These are phyloP conservation scores for Pantherophis vulpinus DNA, from an alignment of 2,797 vertebrate species.

Conservation along the genomic window DNA sequence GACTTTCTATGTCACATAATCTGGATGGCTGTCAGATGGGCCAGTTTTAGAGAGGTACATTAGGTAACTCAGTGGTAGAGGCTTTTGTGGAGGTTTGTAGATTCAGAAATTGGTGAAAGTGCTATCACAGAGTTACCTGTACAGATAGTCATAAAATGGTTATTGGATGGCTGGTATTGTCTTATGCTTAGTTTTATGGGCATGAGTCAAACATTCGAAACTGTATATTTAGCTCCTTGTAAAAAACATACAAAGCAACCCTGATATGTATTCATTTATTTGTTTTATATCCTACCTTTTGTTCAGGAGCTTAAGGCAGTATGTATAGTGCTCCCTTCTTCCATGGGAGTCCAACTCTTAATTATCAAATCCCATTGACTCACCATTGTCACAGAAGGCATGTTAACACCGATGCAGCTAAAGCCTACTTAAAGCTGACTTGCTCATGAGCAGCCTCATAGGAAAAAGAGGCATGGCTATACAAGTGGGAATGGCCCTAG, in stretches of 20 bases:
- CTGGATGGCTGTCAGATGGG: not conserved
- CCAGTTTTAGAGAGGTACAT: not conserved
- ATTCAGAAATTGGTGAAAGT: not conserved
- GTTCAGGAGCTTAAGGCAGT: not conserved
- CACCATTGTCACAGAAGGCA: not conserved
- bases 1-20: not conserved
- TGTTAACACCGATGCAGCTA: not conserved
- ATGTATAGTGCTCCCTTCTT: not conserved
- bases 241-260: not conserved
- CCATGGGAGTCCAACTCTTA: not conserved
- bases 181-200: not conserved
- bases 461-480: not conserved
- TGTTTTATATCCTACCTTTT: not conserved
- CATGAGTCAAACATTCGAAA: not conserved
- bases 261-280: not conserved
- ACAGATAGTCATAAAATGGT: not conserved
- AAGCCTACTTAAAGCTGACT: not conserved
- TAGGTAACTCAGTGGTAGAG: not conserved
- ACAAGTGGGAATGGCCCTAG: not conserved
- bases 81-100: not conserved
- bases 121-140: not conserved
- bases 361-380: not conserved
- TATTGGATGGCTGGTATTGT: not conserved
- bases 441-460: not conserved
- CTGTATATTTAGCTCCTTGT: not conserved